Percentiles rank a stretch among this genome's conserved stretches.
Conservation (phyloP, 2,797 vertebrate genomes). For the Hippopotamyrus pictus region DNA sequence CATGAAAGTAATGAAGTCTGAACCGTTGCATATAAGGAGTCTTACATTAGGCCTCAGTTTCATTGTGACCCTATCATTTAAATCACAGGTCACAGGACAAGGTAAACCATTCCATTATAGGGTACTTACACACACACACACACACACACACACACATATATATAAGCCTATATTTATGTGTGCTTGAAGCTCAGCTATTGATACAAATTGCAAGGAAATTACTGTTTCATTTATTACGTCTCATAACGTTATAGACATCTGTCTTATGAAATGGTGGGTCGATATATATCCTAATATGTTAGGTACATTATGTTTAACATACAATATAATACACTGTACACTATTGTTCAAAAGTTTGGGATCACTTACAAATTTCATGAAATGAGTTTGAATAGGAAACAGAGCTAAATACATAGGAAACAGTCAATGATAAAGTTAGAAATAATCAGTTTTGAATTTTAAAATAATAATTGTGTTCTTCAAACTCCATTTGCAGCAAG, state of each 20-base stretch:
- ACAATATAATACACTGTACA: background rate
- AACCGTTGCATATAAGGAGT: background rate
- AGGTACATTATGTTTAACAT: background rate
- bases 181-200: background rate
- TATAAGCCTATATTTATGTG: background rate
- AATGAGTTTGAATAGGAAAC: too few relatives aligned
- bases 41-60: background rate
- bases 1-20: background rate
- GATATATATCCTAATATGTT: background rate
- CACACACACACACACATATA: too few relatives aligned
- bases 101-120: background rate
- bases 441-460: too few relatives aligned
- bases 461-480: too few relatives aligned
- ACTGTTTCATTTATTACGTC: background rate
- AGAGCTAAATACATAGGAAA: too few relatives aligned
- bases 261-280: background rate
- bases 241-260: background rate
- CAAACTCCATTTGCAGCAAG: too few relatives aligned
- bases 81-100: background rate
- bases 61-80: background rate
- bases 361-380: too few relatives aligned
- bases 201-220: background rate
- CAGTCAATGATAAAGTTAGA: too few relatives aligned
- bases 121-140: background rate
- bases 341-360: too few relatives aligned